Base-by-base conservation (phyloP, 2,797 vertebrate genomes). In the Pangasius krempfi region DNA sequence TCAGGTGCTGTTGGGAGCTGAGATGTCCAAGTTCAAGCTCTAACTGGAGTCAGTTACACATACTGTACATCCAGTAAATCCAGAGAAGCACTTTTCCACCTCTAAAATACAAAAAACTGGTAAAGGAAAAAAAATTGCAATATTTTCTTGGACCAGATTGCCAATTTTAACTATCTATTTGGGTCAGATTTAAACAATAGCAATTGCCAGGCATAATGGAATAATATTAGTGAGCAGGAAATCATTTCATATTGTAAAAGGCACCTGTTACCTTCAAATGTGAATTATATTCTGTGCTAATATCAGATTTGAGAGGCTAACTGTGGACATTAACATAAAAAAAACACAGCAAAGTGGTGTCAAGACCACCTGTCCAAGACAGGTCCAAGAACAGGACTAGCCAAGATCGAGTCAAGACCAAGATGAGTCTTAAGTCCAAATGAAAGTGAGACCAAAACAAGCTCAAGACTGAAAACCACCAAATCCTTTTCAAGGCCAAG, bases 1-100 rank as follows among this genome's bases (percentile, higher is more conserved):
- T 93, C 91, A 86, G 50, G 30, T 85, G 88, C 64, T 91, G 88
- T 92, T 91, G 91, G 89, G 75, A 91, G 73, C 80, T 90, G 92
- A 93, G 90, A 92, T 92, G 93, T 91, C 92, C 33, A 91, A 92
- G 91, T 93, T 93, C 90, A 72, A 12, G 16, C 33, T 12, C 16
- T 93, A 94, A 94, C 92, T 10, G 80, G 5, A 80, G 91, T 91
- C 92, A 89, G 0, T 52, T 84, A 92, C 22, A 60, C 27, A 68
- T 84, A 37, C 37, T 37, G 37, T 37, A 90, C 79, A 78, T 30
- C 18, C 78, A 22, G 10, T 78, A 50, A 78, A 37, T 84, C 40
- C 91, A 87, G 37, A 66, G 72, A 75, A 44, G 22, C 20, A 5
- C 10, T 44, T 44, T 44, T 37, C 37, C 40, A 37, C 72, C 9